phyloP scores from a whole-genome alignment of 2,113 vertebrate genomes.

The Ascaphus truei region DNA sequence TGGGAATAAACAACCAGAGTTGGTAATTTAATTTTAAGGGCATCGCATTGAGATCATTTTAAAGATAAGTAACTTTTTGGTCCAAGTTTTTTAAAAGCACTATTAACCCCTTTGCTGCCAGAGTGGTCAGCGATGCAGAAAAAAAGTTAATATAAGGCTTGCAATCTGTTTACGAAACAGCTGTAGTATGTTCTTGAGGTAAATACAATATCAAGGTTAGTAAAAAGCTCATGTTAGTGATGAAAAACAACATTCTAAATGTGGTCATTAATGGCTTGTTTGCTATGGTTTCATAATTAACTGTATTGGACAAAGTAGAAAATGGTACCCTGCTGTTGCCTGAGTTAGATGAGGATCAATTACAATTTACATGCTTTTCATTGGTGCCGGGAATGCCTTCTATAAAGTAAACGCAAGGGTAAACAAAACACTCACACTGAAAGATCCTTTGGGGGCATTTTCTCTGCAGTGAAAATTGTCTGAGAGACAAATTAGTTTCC shows the following conservation, averaged over 20 bases:
- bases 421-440: neutral
- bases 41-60: too few species aligned
- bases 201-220: too few species aligned
- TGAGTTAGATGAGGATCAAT: neutral
- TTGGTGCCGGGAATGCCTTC: neutral
- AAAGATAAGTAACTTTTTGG: too few species aligned
- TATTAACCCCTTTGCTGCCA: too few species aligned
- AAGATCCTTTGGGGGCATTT: neutral
- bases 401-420: neutral
- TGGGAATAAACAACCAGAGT: too few species aligned
- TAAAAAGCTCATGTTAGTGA: too few species aligned
- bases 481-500: constrained; percentile 21
- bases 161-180: too few species aligned
- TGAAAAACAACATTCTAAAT: neutral
- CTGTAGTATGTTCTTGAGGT: too few species aligned
- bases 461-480: neutral
- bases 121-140: too few species aligned
- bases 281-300: neutral
- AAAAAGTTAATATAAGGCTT: too few species aligned
- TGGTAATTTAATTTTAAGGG: too few species aligned
- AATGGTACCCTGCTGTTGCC: neutral
- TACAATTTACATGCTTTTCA: neutral
- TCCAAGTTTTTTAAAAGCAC: too few species aligned
- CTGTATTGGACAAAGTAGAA: neutral
- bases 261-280: neutral